A percentile compares a stretch with the other conserved stretches of the same genome.
Evolutionary conservation across 2,888 invertebrate species (phyloP).

Genomic region (Fissipunctia ypsillon): DNA sequence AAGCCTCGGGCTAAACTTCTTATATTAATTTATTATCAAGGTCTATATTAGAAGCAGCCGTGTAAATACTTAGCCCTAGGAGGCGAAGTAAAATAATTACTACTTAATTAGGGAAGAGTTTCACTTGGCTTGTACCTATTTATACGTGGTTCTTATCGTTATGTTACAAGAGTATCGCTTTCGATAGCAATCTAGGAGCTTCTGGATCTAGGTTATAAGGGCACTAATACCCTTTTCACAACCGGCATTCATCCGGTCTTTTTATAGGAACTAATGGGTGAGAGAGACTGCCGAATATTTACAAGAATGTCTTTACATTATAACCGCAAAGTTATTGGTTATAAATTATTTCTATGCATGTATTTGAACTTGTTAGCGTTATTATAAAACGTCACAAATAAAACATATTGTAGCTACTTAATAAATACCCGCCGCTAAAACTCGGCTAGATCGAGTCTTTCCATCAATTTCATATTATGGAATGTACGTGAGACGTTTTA

Average conservation of each 20-base stretch:
- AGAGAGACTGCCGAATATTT: background rate
- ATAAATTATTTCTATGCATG: background rate
- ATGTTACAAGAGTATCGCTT: background rate
- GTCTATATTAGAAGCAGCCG: slow-evolving; percentile 9
- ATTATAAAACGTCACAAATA: background rate
- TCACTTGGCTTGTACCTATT: slow-evolving; percentile 2
- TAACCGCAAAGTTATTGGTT: background rate
- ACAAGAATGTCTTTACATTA: background rate
- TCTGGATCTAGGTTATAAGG: background rate
- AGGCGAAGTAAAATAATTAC: slow-evolving; percentile 21
- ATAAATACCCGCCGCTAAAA: background rate
- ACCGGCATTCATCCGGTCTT: background rate
- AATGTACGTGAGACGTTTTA: too few species aligned
- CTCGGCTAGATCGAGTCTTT: background rate
- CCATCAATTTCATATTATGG: too few species aligned
- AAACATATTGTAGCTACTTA: background rate
- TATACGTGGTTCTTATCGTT: background rate
- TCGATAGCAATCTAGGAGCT: slow-evolving; percentile 3
- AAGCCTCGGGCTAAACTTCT: slow-evolving; percentile 18
- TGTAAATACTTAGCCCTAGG: slow-evolving; percentile 32
- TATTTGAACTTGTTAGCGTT: background rate
- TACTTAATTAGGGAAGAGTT: slow-evolving; percentile 14
- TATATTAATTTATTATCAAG: slow-evolving; percentile 32
- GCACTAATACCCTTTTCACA: background rate
- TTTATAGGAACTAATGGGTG: background rate